These are phyloP conservation scores for Sebastes wilsoni DNA, from an alignment of 2,797 vertebrate genomes.

Conservation along the genomic window DNA sequence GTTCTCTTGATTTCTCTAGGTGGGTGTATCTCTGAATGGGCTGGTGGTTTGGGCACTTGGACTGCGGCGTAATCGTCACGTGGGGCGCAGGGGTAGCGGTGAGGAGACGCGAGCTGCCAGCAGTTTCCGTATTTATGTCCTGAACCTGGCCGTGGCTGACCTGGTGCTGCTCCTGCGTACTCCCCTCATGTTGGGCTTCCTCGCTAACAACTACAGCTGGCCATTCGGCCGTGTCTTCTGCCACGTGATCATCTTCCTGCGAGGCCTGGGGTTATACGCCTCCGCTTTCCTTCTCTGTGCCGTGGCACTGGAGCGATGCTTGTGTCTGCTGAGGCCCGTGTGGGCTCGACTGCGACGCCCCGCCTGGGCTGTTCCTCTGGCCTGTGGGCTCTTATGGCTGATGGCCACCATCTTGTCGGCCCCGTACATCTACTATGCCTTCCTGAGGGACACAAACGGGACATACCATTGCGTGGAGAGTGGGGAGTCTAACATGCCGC, in stretches of 20 bases:
- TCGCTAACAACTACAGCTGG: conserved; percentile 74
- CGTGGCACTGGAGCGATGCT: conserved; percentile 82
- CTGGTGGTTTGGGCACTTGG: conserved; percentile 84
- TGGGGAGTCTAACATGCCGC: not conserved
- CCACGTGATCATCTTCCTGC: conserved; percentile 75
- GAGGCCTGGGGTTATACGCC: conserved; percentile 80
- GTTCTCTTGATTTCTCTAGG: conserved; percentile 44
- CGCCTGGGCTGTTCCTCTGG: conserved; percentile 80
- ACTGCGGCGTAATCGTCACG: conserved; percentile 37
- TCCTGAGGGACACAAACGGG: rapidly evolving
- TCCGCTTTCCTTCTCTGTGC: conserved; percentile 83
- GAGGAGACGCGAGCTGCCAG: conserved; percentile 72
- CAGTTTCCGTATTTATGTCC: conserved; percentile 83
- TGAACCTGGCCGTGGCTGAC: conserved; percentile 84
- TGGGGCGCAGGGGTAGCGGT: conserved; percentile 51
- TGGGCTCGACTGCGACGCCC: conserved; percentile 81
- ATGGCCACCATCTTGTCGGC: conserved; percentile 63
- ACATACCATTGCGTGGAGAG: conserved; percentile 62
- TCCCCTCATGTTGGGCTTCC: conserved; percentile 78
- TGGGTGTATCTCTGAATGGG: conserved; percentile 78
- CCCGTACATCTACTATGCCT: conserved; percentile 73
- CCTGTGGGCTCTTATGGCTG: conserved; percentile 77
- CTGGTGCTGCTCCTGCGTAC: conserved; percentile 79
- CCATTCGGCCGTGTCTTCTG: conserved; percentile 71
- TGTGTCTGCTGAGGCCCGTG: conserved; percentile 82